Evolutionary conservation across 1,140 invertebrate genomes (phyloP).

Genomic region (Hydropsyche tenuis): DNA sequence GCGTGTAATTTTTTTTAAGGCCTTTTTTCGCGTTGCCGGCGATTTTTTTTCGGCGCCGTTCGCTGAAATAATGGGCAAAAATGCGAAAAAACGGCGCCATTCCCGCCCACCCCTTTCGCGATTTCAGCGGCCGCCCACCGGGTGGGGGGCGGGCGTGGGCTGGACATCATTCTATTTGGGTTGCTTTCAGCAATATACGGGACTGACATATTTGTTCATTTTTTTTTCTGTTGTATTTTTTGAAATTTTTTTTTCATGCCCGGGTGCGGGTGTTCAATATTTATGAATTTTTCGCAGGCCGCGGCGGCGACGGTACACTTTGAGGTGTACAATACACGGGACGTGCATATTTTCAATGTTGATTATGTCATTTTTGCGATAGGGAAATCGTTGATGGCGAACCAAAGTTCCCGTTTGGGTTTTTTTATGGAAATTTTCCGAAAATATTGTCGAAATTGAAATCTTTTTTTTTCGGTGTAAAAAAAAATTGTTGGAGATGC

Average conservation of each 20-base stretch:
- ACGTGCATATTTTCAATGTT: conserved; percentile 20
- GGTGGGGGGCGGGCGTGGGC: conserved; percentile 20
- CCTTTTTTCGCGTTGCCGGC: background rate
- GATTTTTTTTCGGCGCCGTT: conserved; percentile 44
- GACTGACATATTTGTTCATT: conserved; percentile 31
- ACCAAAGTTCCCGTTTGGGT: too few relatives aligned
- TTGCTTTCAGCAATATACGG: conserved; percentile 40
- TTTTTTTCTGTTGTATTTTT: conserved; percentile 12
- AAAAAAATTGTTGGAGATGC: too few relatives aligned
- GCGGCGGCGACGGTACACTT: conserved; percentile 22
- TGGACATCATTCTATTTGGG: conserved; percentile 38
- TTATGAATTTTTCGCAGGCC: conserved; percentile 38
- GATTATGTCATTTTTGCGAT: background rate
- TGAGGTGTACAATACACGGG: conserved; percentile 17
- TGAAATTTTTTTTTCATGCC: background rate
- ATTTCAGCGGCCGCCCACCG: conserved; percentile 11
- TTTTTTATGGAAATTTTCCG: too few relatives aligned
- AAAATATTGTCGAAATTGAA: too few relatives aligned
- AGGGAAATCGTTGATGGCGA: too few relatives aligned
- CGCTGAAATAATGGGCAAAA: conserved; percentile 50
- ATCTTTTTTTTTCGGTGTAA: too few relatives aligned
- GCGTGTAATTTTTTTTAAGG: conserved; percentile 31
- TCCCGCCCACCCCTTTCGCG: background rate
- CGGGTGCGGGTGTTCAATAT: conserved; percentile 27
- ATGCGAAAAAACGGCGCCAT: conserved; percentile 47